Base-by-base conservation (phyloP, 1,140 invertebrate genomes). In the Nylanderia fulva region DNA sequence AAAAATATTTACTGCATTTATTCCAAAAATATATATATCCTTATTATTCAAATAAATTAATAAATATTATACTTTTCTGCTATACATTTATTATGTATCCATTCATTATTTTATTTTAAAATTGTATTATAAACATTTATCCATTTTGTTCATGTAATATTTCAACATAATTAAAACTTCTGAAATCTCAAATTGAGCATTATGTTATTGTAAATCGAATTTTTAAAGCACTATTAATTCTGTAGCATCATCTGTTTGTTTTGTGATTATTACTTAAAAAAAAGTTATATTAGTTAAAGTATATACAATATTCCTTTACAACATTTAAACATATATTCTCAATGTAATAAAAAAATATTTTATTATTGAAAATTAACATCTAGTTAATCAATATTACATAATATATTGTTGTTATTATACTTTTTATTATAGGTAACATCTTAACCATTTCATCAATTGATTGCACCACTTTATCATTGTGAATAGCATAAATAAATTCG, bases 21-120 rank as follows among this genome's bases (percentile, higher is more conserved):
- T 54, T 75, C 24, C 24, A 80, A 85, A 27, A 48, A 71, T 36
- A 48, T 85, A 21, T 64, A n/a, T 52, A 39, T 75, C 11, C 48
- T 71, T 36, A 27, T 68, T 48, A 21, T 56, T 11, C 8, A 0
- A 72, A 72, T 56, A 72, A 33, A 24, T 36, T 24, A 21, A 3
- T 21, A 72, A 36, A 54, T 72, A 72, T 58, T 48, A 36, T 64
- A 61, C 54, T 74, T 69, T 63, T 27, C n/a, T 29, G 29, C 29
- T 39, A 56, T 7, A 36, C 11, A 39, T 82, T 61, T 42, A 39
- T 45, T 0, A 76, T 76, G 29, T 21, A 29, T 60, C 15, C 4
- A 29, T 29, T 21, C 11, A 15, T 1, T 27, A 11, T 27, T 75
- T 74, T 36, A 60, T 8, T 61, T 60, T 61, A n/a, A 75, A 75